Evolutionary conservation across 1,140 invertebrate genomes (phyloP).

Genomic region (Solen grandis): DNA sequence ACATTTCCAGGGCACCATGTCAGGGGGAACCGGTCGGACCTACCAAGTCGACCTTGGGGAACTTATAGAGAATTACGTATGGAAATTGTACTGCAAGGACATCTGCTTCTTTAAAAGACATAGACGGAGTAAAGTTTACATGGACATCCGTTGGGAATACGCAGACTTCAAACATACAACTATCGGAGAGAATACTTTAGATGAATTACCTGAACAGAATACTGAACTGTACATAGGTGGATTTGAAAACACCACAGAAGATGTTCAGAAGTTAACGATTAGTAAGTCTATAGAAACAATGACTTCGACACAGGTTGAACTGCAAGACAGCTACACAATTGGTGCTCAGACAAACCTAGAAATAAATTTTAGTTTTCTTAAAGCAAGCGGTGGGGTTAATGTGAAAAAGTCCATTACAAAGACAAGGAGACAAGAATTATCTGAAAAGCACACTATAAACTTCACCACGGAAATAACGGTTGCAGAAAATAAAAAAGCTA

Average conservation of each 20-base stretch:
- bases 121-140: conserved; percentile 6
- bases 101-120: conserved; percentile 2
- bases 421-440: conserved; percentile 37
- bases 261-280: conserved; percentile 37
- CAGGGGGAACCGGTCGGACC: too few species aligned
- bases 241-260: conserved; percentile 46
- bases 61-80: conserved; percentile 26
- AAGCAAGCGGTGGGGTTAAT: conserved; percentile 19
- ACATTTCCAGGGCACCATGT: too few species aligned
- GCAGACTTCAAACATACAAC: conserved; percentile 43
- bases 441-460: conserved; percentile 26
- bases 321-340: conserved; percentile 54
- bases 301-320: conserved; percentile 25
- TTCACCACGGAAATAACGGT: conserved; percentile 45
- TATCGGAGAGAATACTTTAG: not conserved
- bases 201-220: not conserved
- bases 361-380: conserved; percentile 35
- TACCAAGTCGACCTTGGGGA: conserved; percentile 38
- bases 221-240: conserved; percentile 36
- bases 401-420: conserved; percentile 33
- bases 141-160: conserved; percentile 55
- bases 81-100: conserved; percentile 6
- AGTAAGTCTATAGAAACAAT: conserved; percentile 16
- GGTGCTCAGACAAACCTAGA: conserved; percentile 46
- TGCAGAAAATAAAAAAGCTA: conserved; percentile 20